Evolutionary conservation across 2,888 invertebrate genomes (phyloP), one percentile per base, ranked within the genome.

Genomic region (Polia nebulosa): DNA sequence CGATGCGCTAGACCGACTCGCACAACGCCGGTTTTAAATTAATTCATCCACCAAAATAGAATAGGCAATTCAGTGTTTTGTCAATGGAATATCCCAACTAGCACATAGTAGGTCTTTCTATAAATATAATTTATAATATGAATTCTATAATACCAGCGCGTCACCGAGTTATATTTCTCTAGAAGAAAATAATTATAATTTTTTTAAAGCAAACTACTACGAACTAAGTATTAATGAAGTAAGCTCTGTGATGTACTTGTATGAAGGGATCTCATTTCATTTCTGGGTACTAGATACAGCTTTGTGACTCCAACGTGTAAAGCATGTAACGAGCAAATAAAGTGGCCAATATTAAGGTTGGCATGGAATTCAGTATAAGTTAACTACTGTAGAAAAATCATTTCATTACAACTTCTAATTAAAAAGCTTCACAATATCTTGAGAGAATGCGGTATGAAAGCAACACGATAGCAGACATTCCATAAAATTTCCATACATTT

Each of bases 401-500:
- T n/a, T 29, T 51, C 9, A 0, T 25, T 25, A 13, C 15, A 34
- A 27, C 11, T 20, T 15, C n/a, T 15, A 15, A 17, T 29, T 13
- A 20, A 20, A 5, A 51, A 51, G 27, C 51, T 11, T 51, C 51
- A 51, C 29, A 32, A n/a, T 13, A 20, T 20, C 11, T 29, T n/a
- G n/a, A 29, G 29, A 32, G 32, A 52, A 20, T 32, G 20, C 32
- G 29, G 29, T 32, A 32, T 13, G 29, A 29, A 9, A 52, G 20
- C 3, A n/a, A 13, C 29, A 13, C 32, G 51, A 32, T 52, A 20
- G 7, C 11, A 39, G 20, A 29, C 27, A 22, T 61, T 29, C 27
- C 8, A 29, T 58, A 17, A 41, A 8, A 41, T 59, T 59, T 22
- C 17, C 39, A 59, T 58, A 59, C 9, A 29, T 29, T 57, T 56